phyloP scores from a whole-genome alignment of 53 echinoderm and acorn worm species.

The Stichopus horrens region DNA sequence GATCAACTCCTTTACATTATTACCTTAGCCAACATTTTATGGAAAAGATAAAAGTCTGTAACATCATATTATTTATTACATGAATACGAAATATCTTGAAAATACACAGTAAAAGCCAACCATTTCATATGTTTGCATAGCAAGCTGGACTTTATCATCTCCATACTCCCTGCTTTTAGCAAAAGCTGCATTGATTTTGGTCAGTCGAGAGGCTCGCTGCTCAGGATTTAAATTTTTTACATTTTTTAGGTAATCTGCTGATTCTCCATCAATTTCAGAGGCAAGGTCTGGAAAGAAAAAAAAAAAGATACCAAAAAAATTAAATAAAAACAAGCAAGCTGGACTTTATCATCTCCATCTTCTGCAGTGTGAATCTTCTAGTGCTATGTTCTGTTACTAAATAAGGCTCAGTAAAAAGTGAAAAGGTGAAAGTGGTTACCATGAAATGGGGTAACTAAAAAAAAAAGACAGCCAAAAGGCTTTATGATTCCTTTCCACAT shows the following conservation, averaged over 20 bases:
- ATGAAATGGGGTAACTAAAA: no score
- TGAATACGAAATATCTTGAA: not conserved
- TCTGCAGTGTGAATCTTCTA: no score
- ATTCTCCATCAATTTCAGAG: conserved; percentile 80
- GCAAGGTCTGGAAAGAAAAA: conserved; percentile 59
- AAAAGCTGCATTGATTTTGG: conserved; percentile 82
- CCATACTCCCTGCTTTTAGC: conserved; percentile 91
- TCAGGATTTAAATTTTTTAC: conserved; percentile 72
- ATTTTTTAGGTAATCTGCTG: conserved; percentile 68
- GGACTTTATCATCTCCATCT: no score
- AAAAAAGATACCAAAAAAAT: not conserved
- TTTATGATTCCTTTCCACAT: no score
- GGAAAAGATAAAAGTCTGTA: not conserved
- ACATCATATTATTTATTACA: not conserved
- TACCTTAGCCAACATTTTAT: not conserved
- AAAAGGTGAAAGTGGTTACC: no score
- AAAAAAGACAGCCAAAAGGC: no score
- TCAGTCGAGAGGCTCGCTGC: conserved; percentile 65
- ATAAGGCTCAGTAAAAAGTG: no score
- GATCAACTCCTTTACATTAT: not conserved
- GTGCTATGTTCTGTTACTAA: no score
- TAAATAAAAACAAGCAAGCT: no score
- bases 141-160: conserved; percentile 95
- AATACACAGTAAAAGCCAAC: conserved; percentile 39
- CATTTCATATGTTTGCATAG: conserved; percentile 99